These are phyloP conservation scores for Lichenostomus cassidix DNA, from an alignment of 2,113 vertebrate species.

Conservation along the genomic window DNA sequence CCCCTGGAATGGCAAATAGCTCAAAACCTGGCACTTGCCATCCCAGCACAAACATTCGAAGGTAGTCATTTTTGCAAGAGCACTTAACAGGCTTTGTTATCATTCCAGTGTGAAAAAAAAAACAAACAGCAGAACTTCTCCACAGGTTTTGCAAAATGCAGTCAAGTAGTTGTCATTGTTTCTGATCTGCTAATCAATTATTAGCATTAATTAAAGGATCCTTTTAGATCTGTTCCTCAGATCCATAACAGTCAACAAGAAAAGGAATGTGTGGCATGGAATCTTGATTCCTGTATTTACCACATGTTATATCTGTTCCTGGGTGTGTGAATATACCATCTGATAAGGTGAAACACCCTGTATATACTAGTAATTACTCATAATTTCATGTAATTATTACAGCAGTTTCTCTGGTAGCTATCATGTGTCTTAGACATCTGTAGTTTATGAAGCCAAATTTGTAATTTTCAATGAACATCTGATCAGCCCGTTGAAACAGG, in stretches of 20 bases:
- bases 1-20: not conserved
- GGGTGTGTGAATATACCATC: not conserved
- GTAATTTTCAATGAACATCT: not conserved
- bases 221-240: not conserved
- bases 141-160: not conserved
- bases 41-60: not conserved
- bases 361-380: slow-evolving; percentile 14
- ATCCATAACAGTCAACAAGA: not conserved
- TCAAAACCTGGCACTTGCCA: not conserved
- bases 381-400: slow-evolving; percentile 7
- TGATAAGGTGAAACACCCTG: not conserved
- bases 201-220: not conserved
- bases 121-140: not conserved
- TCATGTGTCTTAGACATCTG: not conserved
- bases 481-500: not conserved
- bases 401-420: not conserved
- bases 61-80: not conserved
- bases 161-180: not conserved
- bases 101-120: not conserved
- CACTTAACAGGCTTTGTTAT: not conserved
- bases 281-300: not conserved
- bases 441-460: not conserved
- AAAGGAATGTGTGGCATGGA: not conserved
- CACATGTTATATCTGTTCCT: not conserved
- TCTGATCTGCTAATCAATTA: not conserved